Conservation (phyloP, 1,140 invertebrate species). For the Vanessa tameamea region DNA sequence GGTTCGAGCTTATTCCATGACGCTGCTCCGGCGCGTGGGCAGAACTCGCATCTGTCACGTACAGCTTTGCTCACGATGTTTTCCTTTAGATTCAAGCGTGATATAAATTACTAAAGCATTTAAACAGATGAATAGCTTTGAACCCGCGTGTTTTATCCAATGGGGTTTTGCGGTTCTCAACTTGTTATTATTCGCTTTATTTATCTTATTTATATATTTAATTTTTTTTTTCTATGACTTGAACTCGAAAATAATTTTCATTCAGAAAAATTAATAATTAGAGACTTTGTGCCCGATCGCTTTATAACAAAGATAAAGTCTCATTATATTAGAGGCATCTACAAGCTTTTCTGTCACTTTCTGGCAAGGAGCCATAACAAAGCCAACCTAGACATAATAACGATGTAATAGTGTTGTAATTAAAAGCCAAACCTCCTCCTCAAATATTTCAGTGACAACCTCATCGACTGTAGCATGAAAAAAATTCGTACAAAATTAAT, state of each 20-base stretch:
- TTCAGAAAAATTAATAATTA: neutral
- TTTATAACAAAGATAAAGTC: slow-evolving; percentile 7
- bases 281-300: slow-evolving; percentile 22
- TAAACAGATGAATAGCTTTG: no score
- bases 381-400: slow-evolving; percentile 29
- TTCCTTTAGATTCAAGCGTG: no score
- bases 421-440: slow-evolving; percentile 72
- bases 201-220: no score
- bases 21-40: no score
- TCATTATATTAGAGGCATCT: slow-evolving; percentile 18
- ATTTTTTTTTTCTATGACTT: no score
- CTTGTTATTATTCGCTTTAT: no score
- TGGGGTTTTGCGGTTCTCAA: no score
- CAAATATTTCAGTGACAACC: slow-evolving; percentile 69
- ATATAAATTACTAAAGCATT: no score
- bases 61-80: no score
- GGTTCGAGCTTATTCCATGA: no score
- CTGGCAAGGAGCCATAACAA: slow-evolving; percentile 18
- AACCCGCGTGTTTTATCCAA: no score
- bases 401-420: slow-evolving; percentile 37
- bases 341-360: slow-evolving; percentile 26
- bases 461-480: slow-evolving; percentile 78
- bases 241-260: neutral
- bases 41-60: no score
- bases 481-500: slow-evolving; percentile 44